Evolutionary conservation across 2,113 vertebrate species (phyloP), one percentile per base, ranked within the genome.

Genomic region (Epinephelus lanceolatus): DNA sequence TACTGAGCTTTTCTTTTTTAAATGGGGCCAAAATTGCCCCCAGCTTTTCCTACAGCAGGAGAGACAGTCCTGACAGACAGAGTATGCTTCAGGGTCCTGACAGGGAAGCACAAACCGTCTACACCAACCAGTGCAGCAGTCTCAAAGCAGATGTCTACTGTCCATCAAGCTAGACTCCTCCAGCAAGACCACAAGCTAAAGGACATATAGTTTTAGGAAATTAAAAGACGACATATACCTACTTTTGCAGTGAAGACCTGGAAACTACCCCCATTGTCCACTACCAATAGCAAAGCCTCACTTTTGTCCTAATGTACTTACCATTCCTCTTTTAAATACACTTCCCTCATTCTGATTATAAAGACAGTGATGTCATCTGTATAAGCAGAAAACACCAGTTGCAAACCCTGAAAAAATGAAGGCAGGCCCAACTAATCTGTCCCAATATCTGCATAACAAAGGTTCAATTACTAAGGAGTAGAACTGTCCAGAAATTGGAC

Each of bases 41-140:
- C 21, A 63, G 37, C 17, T 74, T 78, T 37, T 23, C 55, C 15
- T 67, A 15, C 55, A 72, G 18, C 61, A 76, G 67, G 14, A 55
- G 53, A 75, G 23, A 80, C 73, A 51, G 52, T 52, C 21, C 55
- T 67, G 67, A 76, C 73, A 72, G 37, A 18, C 17, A 0, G 23
- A 51, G 49, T 17, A 19, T 37, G 45, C 51, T 71, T 76, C 72
- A 67, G 55, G 45, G 47, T 19, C 52, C 49, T 65, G 79, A 78
- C 47, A 83, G 71, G 60, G 53, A 80, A 80, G 61, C 55, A 68
- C 49, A 69, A 67, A 59, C 61, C 45, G 27, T 27, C 13, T 61
- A 67, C 19, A 57, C 71, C 23, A 57, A 71, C 71, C 33, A 5
- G 18, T 68, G 47, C 70, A 73, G 65, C 42, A 69, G 42, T 37